A percentile compares a stretch with the other conserved stretches of the same genome.
phyloP scores from a whole-genome alignment of 2,797 vertebrate genomes.

The Hyperoplus lanceolatus region DNA sequence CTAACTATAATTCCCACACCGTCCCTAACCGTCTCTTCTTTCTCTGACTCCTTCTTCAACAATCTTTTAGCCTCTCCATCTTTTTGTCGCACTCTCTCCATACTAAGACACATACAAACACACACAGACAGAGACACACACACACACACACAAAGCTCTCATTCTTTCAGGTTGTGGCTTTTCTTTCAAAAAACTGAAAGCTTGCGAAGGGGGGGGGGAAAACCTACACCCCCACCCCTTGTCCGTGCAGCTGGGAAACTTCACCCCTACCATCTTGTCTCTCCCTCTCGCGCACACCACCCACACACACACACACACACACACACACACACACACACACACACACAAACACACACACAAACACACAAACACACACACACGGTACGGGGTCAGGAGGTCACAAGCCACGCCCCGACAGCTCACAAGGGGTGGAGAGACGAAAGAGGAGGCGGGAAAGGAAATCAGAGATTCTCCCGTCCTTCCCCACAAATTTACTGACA shows the following conservation, averaged over 20 bases:
- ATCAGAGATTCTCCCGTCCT: constrained; percentile 74
- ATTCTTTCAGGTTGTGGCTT: constrained; percentile 84
- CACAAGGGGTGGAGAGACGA: constrained; percentile 67
- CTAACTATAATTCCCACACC: constrained; percentile 24
- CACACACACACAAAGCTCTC: constrained; percentile 82
- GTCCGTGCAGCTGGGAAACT: constrained; percentile 82
- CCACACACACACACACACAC: constrained; percentile 14
- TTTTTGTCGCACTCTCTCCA: constrained; percentile 34
- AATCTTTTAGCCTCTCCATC: constrained; percentile 48
- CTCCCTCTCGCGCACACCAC: constrained; percentile 36
- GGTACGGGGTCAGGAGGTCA: constrained; percentile 78
- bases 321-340: constrained; percentile 19
- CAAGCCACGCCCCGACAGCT: constrained; percentile 76
- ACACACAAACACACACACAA: constrained; percentile 36
- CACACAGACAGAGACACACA: constrained; percentile 34
- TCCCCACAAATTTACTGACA: constrained; percentile 72
- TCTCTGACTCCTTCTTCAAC: constrained; percentile 18
- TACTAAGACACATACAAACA: neutral
- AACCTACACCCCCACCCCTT: constrained; percentile 70
- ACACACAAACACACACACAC: constrained; percentile 43
- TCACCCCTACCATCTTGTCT: constrained; percentile 68
- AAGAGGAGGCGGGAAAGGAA: constrained; percentile 68
- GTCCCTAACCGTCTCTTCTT: constrained; percentile 28
- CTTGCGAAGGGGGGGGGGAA: constrained; percentile 63
- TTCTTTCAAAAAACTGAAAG: constrained; percentile 81